Base-by-base conservation (phyloP, 1,140 invertebrate species). In the Akabosia matsudoensis region DNA sequence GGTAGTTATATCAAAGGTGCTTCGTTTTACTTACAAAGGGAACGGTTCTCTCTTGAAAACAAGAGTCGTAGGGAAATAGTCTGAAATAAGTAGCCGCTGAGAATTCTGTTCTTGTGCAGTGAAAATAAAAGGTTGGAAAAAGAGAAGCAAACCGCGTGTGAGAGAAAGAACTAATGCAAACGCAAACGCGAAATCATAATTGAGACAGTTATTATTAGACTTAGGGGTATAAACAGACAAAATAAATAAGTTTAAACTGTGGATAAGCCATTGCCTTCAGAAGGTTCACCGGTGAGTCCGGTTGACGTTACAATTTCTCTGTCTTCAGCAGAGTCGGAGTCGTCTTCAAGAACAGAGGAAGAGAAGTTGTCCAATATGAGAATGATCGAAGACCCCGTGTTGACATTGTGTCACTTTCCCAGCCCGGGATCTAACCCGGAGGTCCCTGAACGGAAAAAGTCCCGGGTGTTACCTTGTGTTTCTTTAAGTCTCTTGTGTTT, bases 321-420 rank as follows among this genome's bases (percentile, higher is more conserved):
- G 77, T 79, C 80, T 79, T 52, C 77, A 76, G 52, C 79, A 77
- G 79, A 78, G 76, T 74, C 80, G 26, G 80, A 78, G 75, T 79
- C 78, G 33, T 70, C 76, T 51, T 51, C 75, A 75, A 74, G 31
- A 79, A 75, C 75, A 67, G 75, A 74, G 70, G 64, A 70, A 54
- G 76, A 81, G 34, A 61, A 74, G 30, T 52, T 75, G 30, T 76
- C 79, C 80, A 78, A 76, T 64, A 81, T 81, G 80, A 81, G 80
- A 81, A 81, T 81, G 80, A 81, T 81, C 76, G 80, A 81, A 81
- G 80, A 81, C 77, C 80, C 80, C 75, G 80, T 81, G 64, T 78
- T 81, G 80, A 81, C 80, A 64, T 73, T 81, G 33, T 81, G 80
- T 79, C 80, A 79, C 79, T 81, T 77, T 64, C 80, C 80, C 61